Evolutionary conservation across 2,113 vertebrate species (phyloP).

Genomic region (Manacus vitellinus): DNA sequence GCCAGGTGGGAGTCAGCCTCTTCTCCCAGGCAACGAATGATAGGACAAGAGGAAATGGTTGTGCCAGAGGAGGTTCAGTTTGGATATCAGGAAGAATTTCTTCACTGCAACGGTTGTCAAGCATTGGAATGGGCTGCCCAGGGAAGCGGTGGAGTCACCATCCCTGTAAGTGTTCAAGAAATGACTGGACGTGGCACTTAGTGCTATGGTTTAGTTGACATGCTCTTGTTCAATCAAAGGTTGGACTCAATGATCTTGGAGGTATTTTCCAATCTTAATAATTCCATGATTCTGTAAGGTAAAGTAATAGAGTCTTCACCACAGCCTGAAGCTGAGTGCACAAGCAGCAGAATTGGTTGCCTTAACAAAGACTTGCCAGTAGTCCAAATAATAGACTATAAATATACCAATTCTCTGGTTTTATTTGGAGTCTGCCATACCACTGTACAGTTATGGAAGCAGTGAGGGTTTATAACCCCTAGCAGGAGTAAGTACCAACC

Average conservation of each 20-base stretch:
- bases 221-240: background rate
- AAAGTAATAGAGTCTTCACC: background rate
- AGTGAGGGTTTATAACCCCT: background rate
- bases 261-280: background rate
- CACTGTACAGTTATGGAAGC: background rate
- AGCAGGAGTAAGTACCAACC: background rate
- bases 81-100: background rate
- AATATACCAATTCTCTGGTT: background rate
- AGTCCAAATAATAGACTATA: background rate
- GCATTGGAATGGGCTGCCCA: background rate
- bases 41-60: background rate
- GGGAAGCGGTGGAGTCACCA: background rate
- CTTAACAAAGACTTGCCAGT: background rate
- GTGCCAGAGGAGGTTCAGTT: background rate
- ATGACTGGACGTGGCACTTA: rapidly evolving
- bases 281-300: background rate
- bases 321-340: background rate
- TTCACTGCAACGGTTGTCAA: background rate
- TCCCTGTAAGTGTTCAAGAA: background rate
- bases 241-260: background rate
- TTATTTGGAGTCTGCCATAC: background rate
- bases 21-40: background rate
- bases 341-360: background rate
- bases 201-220: background rate
- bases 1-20: too few species aligned